These are phyloP conservation scores for Goniozus legneri DNA, from an alignment of 1,140 invertebrate species.

Conservation along the genomic window DNA sequence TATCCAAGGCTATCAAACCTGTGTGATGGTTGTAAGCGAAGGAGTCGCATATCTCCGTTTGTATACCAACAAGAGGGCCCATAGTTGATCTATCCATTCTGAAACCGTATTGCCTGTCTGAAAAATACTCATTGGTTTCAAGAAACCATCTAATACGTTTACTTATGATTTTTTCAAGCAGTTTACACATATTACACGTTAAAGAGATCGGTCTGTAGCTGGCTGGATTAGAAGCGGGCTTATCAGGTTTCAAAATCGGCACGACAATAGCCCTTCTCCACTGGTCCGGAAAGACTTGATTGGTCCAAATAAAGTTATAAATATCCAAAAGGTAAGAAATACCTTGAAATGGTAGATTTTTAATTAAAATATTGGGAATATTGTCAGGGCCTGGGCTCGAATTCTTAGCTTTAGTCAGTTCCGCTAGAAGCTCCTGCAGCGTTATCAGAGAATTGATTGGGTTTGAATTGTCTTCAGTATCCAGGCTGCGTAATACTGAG, in stretches of 20 bases:
- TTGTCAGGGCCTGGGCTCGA: not conserved
- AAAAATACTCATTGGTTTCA: too few relatives aligned
- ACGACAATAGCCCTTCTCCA: conserved; percentile 2
- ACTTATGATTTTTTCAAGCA: conserved; percentile 6
- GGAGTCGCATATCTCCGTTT: too few relatives aligned
- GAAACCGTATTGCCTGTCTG: too few relatives aligned
- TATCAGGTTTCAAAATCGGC: not conserved
- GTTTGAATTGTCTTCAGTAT: too few relatives aligned
- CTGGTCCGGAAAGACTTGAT: not conserved
- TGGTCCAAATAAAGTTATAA: not conserved
- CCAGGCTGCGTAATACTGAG: too few relatives aligned
- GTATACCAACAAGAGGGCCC: too few relatives aligned
- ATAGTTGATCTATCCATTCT: too few relatives aligned
- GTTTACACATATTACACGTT: conserved; percentile 1
- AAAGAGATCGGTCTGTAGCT: conserved; percentile 5
- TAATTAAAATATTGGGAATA: not conserved
- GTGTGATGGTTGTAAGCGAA: too few relatives aligned
- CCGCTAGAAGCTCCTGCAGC: too few relatives aligned
- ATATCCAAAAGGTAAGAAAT: not conserved
- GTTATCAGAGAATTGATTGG: too few relatives aligned
- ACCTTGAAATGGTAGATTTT: not conserved
- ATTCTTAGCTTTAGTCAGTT: not conserved
- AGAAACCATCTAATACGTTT: not conserved
- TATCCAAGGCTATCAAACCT: too few relatives aligned
- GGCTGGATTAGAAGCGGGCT: not conserved